A percentile compares a stretch with the other conserved stretches of the same genome.
These are phyloP conservation scores for Chaetorhynchus papuensis DNA, from an alignment of 2,113 vertebrate genomes.

Conservation along the genomic window DNA sequence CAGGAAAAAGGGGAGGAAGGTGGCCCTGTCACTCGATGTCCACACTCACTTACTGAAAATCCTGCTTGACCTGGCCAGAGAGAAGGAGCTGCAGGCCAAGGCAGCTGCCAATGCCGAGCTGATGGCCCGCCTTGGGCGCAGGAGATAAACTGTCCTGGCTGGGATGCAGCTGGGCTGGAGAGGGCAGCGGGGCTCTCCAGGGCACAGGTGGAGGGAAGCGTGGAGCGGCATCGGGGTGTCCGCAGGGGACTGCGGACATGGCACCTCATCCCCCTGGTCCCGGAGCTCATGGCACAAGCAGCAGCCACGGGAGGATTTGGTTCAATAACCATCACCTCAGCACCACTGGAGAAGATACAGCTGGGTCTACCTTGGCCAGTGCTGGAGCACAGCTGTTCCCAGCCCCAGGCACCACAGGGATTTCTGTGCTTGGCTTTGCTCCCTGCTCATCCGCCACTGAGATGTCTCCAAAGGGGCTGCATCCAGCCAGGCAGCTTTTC, in stretches of 20 bases:
- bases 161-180: not conserved
- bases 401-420: not conserved
- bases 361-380: not conserved
- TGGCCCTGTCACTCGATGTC: slow-evolving; percentile 80
- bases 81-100: slow-evolving; percentile 80
- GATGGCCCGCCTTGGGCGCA: slow-evolving; percentile 79
- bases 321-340: not conserved
- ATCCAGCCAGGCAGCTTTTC: not conserved
- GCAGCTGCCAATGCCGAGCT: slow-evolving; percentile 80
- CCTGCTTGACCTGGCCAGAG: slow-evolving; percentile 80
- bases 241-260: rapidly evolving
- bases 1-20: slow-evolving; percentile 65
- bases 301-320: not conserved
- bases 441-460: rapidly evolving
- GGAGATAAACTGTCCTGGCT: slow-evolving; percentile 52
- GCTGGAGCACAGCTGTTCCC: not conserved
- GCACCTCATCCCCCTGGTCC: rapidly evolving
- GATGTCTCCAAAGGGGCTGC: not conserved
- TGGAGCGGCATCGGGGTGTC: rapidly evolving
- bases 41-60: slow-evolving; percentile 79
- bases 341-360: not conserved
- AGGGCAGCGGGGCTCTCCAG: rapidly evolving
- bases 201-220: rapidly evolving
- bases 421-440: not conserved
- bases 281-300: rapidly evolving